Conservation (phyloP, 2,113 vertebrate species). For the Tenebrosternarchus preto region DNA sequence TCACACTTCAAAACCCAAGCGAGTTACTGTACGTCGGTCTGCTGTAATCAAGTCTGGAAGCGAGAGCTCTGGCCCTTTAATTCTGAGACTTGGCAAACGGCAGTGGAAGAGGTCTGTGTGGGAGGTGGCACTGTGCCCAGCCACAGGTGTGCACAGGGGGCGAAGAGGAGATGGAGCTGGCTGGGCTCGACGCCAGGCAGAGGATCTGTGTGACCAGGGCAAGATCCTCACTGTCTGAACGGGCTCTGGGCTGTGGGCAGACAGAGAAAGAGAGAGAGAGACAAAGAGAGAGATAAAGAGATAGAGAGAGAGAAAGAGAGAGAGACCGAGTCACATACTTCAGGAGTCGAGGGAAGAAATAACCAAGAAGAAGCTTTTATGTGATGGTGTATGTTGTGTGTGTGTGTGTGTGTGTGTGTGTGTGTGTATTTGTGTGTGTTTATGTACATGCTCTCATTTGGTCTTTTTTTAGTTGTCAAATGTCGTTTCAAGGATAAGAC, state of each 20-base stretch:
- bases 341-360: neutral
- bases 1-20: neutral
- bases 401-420: neutral
- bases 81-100: neutral
- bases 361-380: neutral
- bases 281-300: conserved; percentile 1
- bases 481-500: too few relatives aligned
- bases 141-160: conserved; percentile 18
- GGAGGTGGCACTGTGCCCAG: neutral
- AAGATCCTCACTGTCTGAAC: neutral
- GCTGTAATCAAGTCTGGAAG: neutral
- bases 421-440: neutral
- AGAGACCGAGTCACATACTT: neutral
- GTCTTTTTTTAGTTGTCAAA: too few relatives aligned
- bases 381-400: neutral
- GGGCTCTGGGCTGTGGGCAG: neutral
- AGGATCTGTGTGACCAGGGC: neutral
- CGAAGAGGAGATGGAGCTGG: conserved; percentile 8
- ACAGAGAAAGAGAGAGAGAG: conserved; percentile 16
- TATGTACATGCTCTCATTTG: neutral
- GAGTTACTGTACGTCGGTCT: neutral
- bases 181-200: conserved; percentile 23
- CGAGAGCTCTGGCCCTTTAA: neutral
- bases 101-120: neutral
- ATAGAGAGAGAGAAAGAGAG: conserved; percentile 4